Evolutionary conservation across 2,888 invertebrate genomes (phyloP).

Genomic region (Neoaliturus tenellus): DNA sequence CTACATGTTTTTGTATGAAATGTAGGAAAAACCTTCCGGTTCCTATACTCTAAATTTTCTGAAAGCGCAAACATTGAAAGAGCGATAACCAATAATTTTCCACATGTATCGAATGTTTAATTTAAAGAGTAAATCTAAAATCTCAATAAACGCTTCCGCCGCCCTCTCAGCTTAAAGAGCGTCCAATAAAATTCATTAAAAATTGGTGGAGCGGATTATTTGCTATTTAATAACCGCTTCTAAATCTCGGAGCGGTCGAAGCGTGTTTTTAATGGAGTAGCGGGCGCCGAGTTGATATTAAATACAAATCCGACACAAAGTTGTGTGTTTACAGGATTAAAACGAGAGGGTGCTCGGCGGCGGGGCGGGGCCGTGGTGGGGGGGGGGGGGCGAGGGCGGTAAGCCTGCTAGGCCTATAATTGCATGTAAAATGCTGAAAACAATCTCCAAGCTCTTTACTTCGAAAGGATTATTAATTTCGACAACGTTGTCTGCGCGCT

Average conservation of each 20-base stretch:
- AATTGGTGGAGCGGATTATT: slow-evolving; percentile 30
- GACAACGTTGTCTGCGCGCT: slow-evolving; percentile 51
- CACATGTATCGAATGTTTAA: background rate
- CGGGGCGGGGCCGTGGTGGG: slow-evolving; percentile 17
- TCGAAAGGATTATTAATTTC: slow-evolving; percentile 45
- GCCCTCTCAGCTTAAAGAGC: slow-evolving; percentile 2
- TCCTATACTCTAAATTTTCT: too few species aligned
- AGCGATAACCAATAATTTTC: too few species aligned
- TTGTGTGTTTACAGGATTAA: slow-evolving; percentile 51
- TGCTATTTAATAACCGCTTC: slow-evolving; percentile 36
- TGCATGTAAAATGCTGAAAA: slow-evolving; percentile 58
- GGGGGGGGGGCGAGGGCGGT: slow-evolving; percentile 54
- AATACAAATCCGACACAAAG: slow-evolving; percentile 49
- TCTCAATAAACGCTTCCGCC: background rate
- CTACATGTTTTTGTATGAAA: too few species aligned
- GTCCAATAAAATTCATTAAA: slow-evolving; percentile 48
- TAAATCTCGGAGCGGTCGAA: slow-evolving; percentile 32
- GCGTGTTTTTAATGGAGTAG: slow-evolving; percentile 46
- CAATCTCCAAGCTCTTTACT: slow-evolving; percentile 54
- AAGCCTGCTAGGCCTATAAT: slow-evolving; percentile 69
- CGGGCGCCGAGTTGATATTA: slow-evolving; percentile 42
- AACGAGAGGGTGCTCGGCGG: slow-evolving; percentile 30
- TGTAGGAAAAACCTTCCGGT: too few species aligned
- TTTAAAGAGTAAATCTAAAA: background rate
- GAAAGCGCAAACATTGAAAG: too few species aligned